These are phyloP conservation scores for Halichondria panicea DNA, from an alignment of 37 sponge, comb jelly and placozoan genomes.

Conservation along the genomic window DNA sequence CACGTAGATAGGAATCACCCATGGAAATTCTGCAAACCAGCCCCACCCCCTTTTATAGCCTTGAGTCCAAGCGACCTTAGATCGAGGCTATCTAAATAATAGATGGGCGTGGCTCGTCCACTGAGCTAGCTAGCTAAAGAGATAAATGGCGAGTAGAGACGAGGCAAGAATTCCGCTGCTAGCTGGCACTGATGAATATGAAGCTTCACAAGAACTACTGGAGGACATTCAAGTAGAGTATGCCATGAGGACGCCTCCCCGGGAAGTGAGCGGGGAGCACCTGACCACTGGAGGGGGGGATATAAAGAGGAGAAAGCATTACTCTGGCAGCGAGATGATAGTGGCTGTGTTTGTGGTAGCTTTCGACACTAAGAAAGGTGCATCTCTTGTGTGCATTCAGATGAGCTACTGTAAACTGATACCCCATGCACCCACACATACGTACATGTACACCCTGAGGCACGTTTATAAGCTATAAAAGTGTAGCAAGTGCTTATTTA, in stretches of 20 bases:
- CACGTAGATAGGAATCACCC: no score
- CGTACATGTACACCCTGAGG: no score
- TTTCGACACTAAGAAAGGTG: slow-evolving; percentile 93
- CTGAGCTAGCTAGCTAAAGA: neutral
- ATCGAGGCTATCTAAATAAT: no score
- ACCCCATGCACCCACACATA: no score
- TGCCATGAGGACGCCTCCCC: neutral
- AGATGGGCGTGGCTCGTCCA: no score
- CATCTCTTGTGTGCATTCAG: no score
- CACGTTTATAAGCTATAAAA: no score
- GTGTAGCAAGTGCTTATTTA: no score
- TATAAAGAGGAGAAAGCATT: slow-evolving; percentile 31
- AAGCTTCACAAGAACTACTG: slow-evolving; percentile 1
- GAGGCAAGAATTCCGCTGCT: slow-evolving; percentile 25
- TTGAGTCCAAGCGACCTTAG: no score
- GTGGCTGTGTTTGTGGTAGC: slow-evolving; percentile 89
- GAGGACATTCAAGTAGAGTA: slow-evolving; percentile 20
- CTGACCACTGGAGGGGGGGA: neutral
- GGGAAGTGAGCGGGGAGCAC: neutral
- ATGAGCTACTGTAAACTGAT: no score
- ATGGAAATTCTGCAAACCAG: no score
- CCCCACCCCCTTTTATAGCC: no score
- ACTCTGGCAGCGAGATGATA: slow-evolving; percentile 64
- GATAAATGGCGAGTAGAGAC: slow-evolving; percentile 3
- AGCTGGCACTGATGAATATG: neutral